Base-by-base conservation (phyloP, 2,888 invertebrate species). In the Ornithoptera alexandrae region DNA sequence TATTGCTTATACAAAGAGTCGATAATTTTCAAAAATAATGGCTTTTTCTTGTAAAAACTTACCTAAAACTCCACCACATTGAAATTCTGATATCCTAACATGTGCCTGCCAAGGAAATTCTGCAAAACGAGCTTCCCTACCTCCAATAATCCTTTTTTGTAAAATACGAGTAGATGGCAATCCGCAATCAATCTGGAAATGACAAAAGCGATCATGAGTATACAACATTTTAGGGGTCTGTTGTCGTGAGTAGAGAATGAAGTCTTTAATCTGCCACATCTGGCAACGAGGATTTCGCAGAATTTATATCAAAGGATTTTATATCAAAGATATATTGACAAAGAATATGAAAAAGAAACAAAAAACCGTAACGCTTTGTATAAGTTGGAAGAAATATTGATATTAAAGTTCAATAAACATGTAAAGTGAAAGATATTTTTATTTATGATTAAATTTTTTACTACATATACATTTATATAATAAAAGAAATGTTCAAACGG, bases 101-200 rank as follows among this genome's bases (percentile, higher is more conserved):
- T 97, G 97, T 0, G 96, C 96, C 82, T 97, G 97, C 97, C 97
- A 97, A 0, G 97, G 97, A 79, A 96, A 96, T 88, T 96, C 96
- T 0, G 95, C 95, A 62, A 94, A 96, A 74, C 93, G 91, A 0
- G 97, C 97, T 75, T 96, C 96, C 5, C 96, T 90, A 0, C 97
- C 97, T 0, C 97, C 97, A 59, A 97, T 96, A 72, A 97, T 97
- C 65, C 97, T 90, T 82, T 96, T 96, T 80, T 95, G 95, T 1
- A 95, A 81, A 30, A 94, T 89, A 67, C 93, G 90, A 30, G 92
- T 90, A 1, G 94, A 90, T 0, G 96, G 95, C 18, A 96, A 81
- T 0, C 96, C 96, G 76, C 97, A 97, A 75, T 96, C 95, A 76
- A 93, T 83, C 81, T 93, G 87, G 0, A 89, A 81, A 72, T 50